Percentiles rank a stretch among this genome's conserved stretches.
These are phyloP conservation scores for Tetropium fuscum DNA, from an alignment of 2,888 invertebrate genomes.

Conservation along the genomic window DNA sequence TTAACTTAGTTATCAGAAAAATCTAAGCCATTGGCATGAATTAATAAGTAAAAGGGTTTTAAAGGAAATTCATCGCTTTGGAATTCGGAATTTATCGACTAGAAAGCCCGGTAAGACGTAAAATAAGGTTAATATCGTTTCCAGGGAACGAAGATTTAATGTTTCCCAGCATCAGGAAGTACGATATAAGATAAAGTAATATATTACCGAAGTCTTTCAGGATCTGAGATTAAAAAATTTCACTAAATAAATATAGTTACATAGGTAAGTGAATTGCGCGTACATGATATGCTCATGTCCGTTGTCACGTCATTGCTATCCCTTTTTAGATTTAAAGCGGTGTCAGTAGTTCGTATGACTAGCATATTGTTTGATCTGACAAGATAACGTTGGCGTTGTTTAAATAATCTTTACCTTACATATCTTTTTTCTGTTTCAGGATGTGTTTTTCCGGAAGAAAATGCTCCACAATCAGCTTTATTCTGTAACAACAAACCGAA, in stretches of 20 bases:
- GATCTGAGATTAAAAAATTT: conserved; percentile 27
- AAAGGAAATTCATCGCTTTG: conserved; percentile 10
- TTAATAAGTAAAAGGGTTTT: conserved; percentile 12
- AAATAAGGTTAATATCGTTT: conserved; percentile 45
- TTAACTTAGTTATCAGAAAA: not conserved
- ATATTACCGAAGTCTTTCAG: conserved; percentile 17
- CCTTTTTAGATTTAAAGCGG: too few species aligned
- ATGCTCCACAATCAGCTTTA: too few species aligned
- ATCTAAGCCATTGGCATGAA: not conserved
- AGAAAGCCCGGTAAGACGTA: conserved; percentile 37
- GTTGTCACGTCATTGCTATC: too few species aligned
- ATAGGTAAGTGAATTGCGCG: too few species aligned
- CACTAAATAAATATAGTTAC: conserved; percentile 21
- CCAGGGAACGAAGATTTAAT: conserved; percentile 43
- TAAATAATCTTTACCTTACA: too few species aligned
- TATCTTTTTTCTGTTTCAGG: too few species aligned
- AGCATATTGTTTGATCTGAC: too few species aligned
- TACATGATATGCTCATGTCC: too few species aligned
- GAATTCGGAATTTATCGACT: conserved; percentile 37
- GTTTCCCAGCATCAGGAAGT: conserved; percentile 39
- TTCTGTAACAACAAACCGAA: too few species aligned
- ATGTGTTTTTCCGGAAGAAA: too few species aligned
- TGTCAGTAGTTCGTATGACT: too few species aligned
- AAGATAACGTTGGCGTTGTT: too few species aligned
- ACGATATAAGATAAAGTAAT: conserved; percentile 35